Conservation (phyloP, 2,113 vertebrate genomes). For the Gnathonemus echidnorhynchus region DNA sequence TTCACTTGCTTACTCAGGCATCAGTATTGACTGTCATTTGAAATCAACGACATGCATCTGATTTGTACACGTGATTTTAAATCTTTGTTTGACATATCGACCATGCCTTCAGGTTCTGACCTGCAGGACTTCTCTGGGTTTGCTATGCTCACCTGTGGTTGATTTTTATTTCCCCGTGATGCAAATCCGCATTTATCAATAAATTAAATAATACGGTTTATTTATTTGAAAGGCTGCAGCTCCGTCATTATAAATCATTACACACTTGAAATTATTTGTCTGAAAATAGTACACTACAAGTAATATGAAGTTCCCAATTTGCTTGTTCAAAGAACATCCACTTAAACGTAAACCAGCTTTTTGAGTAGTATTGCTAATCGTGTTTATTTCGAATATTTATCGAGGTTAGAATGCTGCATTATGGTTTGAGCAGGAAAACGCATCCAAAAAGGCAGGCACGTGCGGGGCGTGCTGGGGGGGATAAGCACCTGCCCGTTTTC, state of each 20-base stretch:
- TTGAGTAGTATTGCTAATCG: background rate
- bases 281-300: background rate
- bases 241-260: background rate
- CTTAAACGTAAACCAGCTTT: background rate
- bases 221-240: background rate
- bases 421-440: background rate
- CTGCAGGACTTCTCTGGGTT: background rate
- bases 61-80: background rate
- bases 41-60: background rate
- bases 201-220: background rate
- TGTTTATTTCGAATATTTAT: background rate
- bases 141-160: background rate
- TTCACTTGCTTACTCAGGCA: background rate
- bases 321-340: background rate
- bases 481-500: background rate
- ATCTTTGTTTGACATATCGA: background rate
- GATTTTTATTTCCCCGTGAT: background rate
- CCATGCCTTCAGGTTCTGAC: background rate
- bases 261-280: background rate
- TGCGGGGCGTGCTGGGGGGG: background rate
- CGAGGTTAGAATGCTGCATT: background rate
- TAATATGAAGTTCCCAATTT: background rate
- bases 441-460: background rate
- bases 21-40: background rate
- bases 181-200: background rate